phyloP scores from a whole-genome alignment of 2,797 vertebrate species.

The Ispidina picta region DNA sequence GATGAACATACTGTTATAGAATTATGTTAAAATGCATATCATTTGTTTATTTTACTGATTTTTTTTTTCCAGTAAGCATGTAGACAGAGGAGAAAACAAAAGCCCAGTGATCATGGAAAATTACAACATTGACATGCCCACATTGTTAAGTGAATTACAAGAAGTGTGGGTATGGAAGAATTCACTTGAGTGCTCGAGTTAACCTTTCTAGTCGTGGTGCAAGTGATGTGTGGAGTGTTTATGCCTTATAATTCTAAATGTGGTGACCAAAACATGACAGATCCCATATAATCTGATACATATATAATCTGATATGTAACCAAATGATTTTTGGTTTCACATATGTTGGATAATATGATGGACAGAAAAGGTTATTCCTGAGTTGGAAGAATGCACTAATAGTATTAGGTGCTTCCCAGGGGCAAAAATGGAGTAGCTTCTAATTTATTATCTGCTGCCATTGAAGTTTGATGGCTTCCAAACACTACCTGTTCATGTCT shows the following conservation, averaged over 20 bases:
- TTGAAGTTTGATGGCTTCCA: background rate
- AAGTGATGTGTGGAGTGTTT: background rate
- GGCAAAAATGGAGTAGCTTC: background rate
- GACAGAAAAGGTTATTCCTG: background rate
- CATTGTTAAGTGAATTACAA: background rate
- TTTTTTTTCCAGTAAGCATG: background rate
- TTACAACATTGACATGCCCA: background rate
- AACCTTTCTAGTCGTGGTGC: background rate
- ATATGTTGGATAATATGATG: background rate
- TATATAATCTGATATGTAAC: no score
- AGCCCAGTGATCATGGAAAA: background rate
- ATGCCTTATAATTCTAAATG: background rate
- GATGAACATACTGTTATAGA: background rate
- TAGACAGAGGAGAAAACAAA: background rate
- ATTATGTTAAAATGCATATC: background rate
- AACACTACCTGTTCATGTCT: background rate
- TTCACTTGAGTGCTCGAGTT: background rate
- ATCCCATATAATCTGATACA: background rate
- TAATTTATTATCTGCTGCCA: background rate
- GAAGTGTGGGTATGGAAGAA: background rate
- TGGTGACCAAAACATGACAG: background rate
- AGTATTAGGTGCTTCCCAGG: background rate
- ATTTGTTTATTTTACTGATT: background rate
- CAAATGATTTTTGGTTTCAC: background rate
- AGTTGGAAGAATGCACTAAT: background rate